phyloP scores from a whole-genome alignment of 2,797 vertebrate species.

The Pteronotus mesoamericanus region DNA sequence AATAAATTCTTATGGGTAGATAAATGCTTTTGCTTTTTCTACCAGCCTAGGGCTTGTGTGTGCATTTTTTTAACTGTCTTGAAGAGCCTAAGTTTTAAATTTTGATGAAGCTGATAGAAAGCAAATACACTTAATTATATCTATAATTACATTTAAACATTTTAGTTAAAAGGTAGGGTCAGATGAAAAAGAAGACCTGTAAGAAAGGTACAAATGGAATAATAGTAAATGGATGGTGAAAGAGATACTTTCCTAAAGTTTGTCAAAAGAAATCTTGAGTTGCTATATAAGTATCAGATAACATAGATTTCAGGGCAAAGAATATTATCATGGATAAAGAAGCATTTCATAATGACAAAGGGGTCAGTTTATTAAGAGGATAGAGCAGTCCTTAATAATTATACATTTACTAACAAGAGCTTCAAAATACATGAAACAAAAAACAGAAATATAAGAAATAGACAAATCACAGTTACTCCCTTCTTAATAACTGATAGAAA shows the following conservation, averaged over 20 bases:
- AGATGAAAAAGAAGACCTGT: neutral
- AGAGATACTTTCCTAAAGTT: neutral
- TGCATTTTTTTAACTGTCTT: neutral
- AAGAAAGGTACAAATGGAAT: neutral
- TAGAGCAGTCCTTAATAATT: neutral
- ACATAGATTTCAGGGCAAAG: neutral
- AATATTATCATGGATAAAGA: neutral
- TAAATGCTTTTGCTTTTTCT: neutral
- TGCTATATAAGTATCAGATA: neutral
- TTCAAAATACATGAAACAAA: neutral
- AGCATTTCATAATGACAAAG: neutral
- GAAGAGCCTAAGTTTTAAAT: neutral
- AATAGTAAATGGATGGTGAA: neutral
- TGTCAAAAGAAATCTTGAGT: neutral
- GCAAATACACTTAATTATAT: neutral
- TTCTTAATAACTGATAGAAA: neutral
- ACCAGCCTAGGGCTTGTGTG: neutral
- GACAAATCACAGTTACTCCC: neutral
- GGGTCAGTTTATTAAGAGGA: too few relatives aligned
- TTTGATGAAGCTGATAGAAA: neutral
- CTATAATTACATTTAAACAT: neutral
- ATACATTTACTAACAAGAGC: neutral
- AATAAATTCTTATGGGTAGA: too few relatives aligned
- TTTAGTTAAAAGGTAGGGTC: too few relatives aligned
- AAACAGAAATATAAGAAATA: neutral